Conservation (phyloP, 1,140 invertebrate species). For the Chionoecetes opilio region DNA sequence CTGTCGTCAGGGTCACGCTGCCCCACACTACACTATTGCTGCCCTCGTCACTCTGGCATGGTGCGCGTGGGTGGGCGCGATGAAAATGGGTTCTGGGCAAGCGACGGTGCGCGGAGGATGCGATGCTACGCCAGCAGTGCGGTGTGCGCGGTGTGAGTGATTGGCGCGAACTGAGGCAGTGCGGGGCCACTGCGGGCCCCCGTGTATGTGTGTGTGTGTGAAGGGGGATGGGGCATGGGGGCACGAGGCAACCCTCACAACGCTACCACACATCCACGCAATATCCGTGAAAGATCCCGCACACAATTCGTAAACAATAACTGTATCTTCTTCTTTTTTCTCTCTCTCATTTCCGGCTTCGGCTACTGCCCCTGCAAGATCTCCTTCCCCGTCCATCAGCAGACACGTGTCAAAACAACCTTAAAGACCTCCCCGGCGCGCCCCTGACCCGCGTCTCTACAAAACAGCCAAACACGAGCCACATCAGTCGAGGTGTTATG, state of each 20-base stretch:
- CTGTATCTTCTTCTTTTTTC: background rate
- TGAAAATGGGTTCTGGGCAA: background rate
- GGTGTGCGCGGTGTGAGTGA: conserved; percentile 8
- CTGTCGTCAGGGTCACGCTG: background rate
- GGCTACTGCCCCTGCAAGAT: background rate
- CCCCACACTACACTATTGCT: background rate
- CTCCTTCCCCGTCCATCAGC: background rate
- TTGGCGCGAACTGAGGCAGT: background rate
- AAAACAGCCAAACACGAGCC: background rate
- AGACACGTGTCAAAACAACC: background rate
- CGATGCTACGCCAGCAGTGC: background rate
- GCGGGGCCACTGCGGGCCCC: background rate
- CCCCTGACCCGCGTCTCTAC: background rate
- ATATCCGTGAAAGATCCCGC: background rate
- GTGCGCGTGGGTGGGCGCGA: background rate
- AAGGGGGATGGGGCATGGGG: background rate
- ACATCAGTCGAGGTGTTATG: background rate
- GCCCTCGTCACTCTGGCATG: background rate
- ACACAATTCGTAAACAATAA: background rate
- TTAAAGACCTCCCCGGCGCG: background rate
- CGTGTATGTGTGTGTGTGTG: conserved; percentile 24
- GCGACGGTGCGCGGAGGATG: background rate
- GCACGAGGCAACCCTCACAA: background rate
- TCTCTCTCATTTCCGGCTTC: background rate
- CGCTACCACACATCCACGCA: background rate